A percentile compares a stretch with the other conserved stretches of the same genome.
Conservation (phyloP, 2,113 vertebrate genomes). For the Tonatia bakeri region DNA sequence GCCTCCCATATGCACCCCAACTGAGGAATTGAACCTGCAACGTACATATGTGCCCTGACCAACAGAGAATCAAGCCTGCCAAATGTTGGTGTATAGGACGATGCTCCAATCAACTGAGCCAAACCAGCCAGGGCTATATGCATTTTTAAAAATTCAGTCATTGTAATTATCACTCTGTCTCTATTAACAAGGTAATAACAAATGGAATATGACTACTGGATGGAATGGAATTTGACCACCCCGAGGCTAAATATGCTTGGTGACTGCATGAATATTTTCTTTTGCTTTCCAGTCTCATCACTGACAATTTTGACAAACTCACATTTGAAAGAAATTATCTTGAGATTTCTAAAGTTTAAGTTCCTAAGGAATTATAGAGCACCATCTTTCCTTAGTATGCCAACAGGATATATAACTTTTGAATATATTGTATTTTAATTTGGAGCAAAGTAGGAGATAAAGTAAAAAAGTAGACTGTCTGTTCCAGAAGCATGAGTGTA, state of each 20-base stretch:
- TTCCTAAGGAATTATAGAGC: neutral
- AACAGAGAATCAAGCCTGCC: too few species aligned
- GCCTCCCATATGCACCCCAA: too few species aligned
- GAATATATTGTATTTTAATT: neutral
- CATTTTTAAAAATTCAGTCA: neutral
- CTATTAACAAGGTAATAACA: neutral
- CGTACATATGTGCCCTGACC: too few species aligned
- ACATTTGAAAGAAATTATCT: neutral
- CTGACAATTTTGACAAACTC: neutral
- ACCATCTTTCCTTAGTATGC: neutral
- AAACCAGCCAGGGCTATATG: neutral
- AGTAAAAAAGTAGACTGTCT: neutral
- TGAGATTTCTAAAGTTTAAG: neutral
- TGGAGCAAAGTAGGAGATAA: neutral
- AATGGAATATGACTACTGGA: neutral
- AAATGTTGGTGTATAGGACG: too few species aligned
- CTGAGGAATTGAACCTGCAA: too few species aligned
- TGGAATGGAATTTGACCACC: neutral
- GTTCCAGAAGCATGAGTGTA: neutral
- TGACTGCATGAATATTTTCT: neutral
- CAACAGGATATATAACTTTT: neutral
- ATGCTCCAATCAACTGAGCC: too few species aligned
- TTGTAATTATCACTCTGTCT: neutral
- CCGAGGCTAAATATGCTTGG: neutral
- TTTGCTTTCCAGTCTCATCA: neutral